Base-by-base conservation (phyloP, 2,888 invertebrate species). In the Nemotelus pantherinus region DNA sequence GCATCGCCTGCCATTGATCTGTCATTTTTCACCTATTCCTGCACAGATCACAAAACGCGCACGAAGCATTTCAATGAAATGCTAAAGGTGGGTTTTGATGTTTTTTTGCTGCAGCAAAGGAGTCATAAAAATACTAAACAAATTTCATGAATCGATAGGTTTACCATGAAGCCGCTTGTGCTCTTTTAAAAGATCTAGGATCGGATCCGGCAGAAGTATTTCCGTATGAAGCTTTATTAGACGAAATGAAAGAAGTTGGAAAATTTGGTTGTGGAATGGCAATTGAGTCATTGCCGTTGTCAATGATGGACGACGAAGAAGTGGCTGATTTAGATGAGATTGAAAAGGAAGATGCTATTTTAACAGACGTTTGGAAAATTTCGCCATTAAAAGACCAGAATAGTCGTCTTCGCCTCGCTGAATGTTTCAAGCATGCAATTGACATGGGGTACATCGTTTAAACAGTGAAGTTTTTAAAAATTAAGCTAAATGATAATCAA, bases 301-400 rank as follows among this genome's bases (percentile, higher is more conserved):
- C 88, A 2, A 82, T 90, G 70, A 82, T 90, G 55, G 89, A 89
- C 44, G 89, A 89, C 55, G 86, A 88, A 25, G 89, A 91, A 68
- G 85, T 89, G 0, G 87, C 89, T 64, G 89, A 91, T 83, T 84
- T 91, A 65, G 90, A 87, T 80, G 84, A 80, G 5, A 84, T 87
- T 55, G 78, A 81, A 3, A 53, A 41, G 44, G 85, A 85, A 68
- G 80, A 83, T 65, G 81, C 85, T 2, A 82, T 85, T 4, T 82
- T 94, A 41, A 90, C 90, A 44, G 90, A 91, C 78, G 88, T 93
- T 2, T 93, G 92, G 93, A 88, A 88, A 77, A 81, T 93, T 0
- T 84, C 87, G 50, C 91, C 91, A 1, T 90, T 93, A 77, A 89
- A 90, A 82, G 89, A 90, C 0, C 87, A 89, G 80, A 88, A 88